Conservation (phyloP, 2,888 invertebrate species). For the Tetragonula carbonaria region DNA sequence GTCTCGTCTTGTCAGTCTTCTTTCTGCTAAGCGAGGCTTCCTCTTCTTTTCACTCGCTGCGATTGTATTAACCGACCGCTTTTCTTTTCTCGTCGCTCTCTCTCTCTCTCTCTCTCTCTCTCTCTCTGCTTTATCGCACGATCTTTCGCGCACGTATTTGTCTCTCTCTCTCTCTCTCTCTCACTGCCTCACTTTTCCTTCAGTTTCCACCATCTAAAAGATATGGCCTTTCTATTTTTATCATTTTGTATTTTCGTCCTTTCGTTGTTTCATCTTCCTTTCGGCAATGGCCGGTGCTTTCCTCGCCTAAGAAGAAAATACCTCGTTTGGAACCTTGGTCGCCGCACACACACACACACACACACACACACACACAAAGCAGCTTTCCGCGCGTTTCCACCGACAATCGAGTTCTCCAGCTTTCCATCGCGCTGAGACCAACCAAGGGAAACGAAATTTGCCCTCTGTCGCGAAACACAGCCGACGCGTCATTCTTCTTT, state of each 20-base stretch:
- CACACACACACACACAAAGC: neutral
- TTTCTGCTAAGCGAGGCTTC: neutral
- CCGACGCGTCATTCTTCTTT: constrained; percentile 60
- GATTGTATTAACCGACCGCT: neutral
- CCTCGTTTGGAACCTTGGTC: neutral
- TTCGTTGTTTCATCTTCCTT: neutral
- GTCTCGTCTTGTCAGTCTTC: neutral
- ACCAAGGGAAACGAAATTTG: neutral
- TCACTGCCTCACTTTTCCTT: neutral
- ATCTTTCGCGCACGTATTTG: neutral
- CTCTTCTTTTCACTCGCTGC: neutral
- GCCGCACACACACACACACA: neutral
- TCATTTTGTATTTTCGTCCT: neutral
- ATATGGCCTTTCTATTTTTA: neutral
- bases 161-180: too few relatives aligned
- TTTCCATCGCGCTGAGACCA: neutral
- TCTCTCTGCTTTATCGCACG: neutral
- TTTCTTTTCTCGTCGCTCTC: neutral
- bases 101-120: neutral
- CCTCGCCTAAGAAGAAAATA: neutral
- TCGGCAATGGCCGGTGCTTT: neutral
- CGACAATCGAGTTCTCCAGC: neutral
- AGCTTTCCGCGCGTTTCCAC: neutral
- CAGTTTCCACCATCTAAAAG: too few relatives aligned
- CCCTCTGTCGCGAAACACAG: neutral